phyloP scores from a whole-genome alignment of 2,797 vertebrate genomes.

The Euphonia xanthogaster region DNA sequence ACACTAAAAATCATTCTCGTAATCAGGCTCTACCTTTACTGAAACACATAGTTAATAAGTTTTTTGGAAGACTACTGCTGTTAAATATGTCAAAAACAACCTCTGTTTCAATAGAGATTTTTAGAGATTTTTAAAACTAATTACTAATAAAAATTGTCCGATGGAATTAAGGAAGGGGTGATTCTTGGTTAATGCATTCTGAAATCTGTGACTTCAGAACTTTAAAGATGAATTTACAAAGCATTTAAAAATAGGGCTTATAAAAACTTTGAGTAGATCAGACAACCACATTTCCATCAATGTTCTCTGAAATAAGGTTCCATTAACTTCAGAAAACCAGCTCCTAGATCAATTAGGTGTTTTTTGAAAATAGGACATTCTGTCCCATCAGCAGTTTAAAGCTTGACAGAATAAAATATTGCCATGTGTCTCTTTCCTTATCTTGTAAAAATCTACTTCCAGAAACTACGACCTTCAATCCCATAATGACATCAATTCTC shows the following conservation, averaged over 20 bases:
- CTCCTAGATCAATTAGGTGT: not conserved
- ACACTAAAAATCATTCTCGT: not conserved
- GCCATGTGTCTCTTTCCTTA: not conserved
- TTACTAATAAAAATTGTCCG: not conserved
- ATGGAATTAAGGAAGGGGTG: not conserved
- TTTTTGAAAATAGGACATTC: not conserved
- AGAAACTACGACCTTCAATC: not conserved
- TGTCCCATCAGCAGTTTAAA: not conserved
- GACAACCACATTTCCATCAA: not conserved
- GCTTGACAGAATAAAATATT: conserved; percentile 8
- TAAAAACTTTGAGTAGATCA: not conserved
- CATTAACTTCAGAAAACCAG: not conserved
- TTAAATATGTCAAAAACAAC: not conserved
- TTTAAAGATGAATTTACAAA: not conserved
- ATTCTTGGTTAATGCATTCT: not conserved
- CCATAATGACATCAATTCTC: not conserved
- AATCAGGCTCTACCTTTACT: not conserved
- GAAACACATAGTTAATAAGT: not conserved
- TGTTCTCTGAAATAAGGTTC: not conserved
- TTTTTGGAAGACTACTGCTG: not conserved
- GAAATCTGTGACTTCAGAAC: not conserved
- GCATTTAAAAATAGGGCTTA: not conserved
- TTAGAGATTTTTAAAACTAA: not conserved
- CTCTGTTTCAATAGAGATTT: not conserved
- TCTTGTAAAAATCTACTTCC: conserved; percentile 1